Evolutionary conservation across 2,888 invertebrate species (phyloP).

Genomic region (Mythimna ferrago): DNA sequence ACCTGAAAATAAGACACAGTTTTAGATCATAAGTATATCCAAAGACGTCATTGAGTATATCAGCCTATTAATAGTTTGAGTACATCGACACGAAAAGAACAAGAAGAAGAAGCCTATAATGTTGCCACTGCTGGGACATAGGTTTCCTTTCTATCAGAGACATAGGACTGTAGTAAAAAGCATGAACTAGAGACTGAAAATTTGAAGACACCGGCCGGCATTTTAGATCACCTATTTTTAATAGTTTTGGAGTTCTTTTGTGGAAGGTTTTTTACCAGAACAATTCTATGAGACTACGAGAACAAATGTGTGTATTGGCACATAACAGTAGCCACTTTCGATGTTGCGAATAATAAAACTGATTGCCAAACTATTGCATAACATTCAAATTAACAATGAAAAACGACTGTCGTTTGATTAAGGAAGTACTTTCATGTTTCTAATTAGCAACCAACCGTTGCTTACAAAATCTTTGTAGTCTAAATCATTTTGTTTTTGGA

Average conservation of each 20-base stretch:
- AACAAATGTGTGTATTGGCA: not conserved
- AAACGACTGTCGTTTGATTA: not conserved
- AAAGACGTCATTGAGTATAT: too few relatives aligned
- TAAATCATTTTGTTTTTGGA: not conserved
- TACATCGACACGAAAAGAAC: too few relatives aligned
- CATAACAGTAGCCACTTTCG: not conserved
- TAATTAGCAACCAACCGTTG: not conserved
- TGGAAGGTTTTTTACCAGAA: not conserved
- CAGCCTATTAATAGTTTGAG: not conserved
- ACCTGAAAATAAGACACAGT: conserved; percentile 88
- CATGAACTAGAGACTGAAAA: not conserved
- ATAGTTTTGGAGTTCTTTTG: not conserved
- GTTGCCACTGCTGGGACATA: not conserved
- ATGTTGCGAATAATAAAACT: too few relatives aligned
- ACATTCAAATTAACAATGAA: not conserved
- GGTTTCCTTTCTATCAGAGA: not conserved
- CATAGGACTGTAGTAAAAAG: not conserved
- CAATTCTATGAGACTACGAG: not conserved
- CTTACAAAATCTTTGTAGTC: too few relatives aligned
- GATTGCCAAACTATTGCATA: conserved; percentile 7
- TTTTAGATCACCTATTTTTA: not conserved
- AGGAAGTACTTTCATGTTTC: not conserved
- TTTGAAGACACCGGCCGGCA: not conserved
- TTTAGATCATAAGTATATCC: not conserved
- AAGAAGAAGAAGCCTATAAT: not conserved